Base-by-base conservation (phyloP, 2,113 vertebrate species). In the Corythornis madagascariensis region DNA sequence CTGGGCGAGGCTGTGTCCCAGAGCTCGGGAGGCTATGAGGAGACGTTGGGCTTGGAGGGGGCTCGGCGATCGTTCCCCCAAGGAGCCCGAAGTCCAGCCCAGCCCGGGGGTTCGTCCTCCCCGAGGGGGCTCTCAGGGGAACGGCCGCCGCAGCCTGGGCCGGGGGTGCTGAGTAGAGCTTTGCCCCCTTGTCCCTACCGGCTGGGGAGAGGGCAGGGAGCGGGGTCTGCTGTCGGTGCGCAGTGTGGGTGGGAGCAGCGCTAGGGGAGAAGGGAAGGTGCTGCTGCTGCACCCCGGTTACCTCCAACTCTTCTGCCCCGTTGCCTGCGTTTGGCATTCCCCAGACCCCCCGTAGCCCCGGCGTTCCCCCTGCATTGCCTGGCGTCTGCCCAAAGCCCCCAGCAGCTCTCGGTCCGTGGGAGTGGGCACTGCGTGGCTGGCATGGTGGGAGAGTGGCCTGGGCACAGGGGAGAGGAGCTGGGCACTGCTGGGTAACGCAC, bases 401-500 rank as follows among this genome's bases (percentile, higher is more conserved):
- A 0, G 21, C 47, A 7, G 24, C 72, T 25, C 33, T 38, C 3
- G 0, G 16, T 43, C n/a, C 2, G 2, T 42, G 65, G 53, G 76
- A 81, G 59, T 53, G 75, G 70, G 75, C 0, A 0, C 79, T 26
- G 61, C 1, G 0, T 19, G 28, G 53, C n/a, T 59, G 40, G 17
- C 1, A 0, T 28, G 7, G 29, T 3, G 26, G 53, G 67, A 74
- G 42, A 53, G 38, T 1, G 1, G 61, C 2, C 1, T 24, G 0
- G 1, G 33, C 33, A 15, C 1, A 0, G 31, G 65, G n/a, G 7
- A 35, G 26, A 63, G 19, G 11, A 66, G 20, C 2, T 3, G 38
- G 17, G 45, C 3, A 3, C 22, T 0, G 3, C 18, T 1, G 0
- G 42, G n/a, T 77, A 2, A 43, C 55, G 40, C 1, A 1, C 21